Evolutionary conservation across 2,888 invertebrate species (phyloP).

Genomic region (Campoletis raptor): DNA sequence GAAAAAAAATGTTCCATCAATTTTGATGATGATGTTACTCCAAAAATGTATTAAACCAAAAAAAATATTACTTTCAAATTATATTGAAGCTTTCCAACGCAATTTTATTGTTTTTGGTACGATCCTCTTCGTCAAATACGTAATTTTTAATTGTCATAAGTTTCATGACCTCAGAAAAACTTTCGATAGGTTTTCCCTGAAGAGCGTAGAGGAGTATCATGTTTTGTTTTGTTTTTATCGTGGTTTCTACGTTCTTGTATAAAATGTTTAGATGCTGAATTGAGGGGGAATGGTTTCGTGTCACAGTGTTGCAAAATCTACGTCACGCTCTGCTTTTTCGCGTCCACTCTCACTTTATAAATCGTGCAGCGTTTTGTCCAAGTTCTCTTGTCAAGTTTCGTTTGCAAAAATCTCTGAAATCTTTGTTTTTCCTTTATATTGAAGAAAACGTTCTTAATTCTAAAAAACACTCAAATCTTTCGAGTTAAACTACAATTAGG

Average conservation of each 20-base stretch:
- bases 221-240: background rate
- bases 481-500: background rate
- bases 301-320: slow-evolving; percentile 47
- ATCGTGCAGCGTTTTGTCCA: slow-evolving; percentile 14
- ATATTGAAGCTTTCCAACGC: background rate
- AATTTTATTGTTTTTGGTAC: background rate
- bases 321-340: slow-evolving; percentile 62
- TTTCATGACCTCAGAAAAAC: background rate
- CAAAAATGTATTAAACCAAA: background rate
- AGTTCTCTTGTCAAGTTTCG: slow-evolving; percentile 13
- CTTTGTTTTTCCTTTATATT: background rate
- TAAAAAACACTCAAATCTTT: background rate
- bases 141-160: background rate
- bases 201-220: background rate
- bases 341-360: slow-evolving; percentile 52
- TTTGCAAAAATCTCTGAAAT: background rate
- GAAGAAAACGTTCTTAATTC: background rate
- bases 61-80: background rate
- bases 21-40: background rate
- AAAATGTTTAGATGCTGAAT: background rate
- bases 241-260: background rate
- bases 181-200: background rate
- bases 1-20: background rate
- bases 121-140: background rate
- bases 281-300: slow-evolving; percentile 29